Evolutionary conservation across 2,888 invertebrate species (phyloP).

Genomic region (Drosophila diplacantha): DNA sequence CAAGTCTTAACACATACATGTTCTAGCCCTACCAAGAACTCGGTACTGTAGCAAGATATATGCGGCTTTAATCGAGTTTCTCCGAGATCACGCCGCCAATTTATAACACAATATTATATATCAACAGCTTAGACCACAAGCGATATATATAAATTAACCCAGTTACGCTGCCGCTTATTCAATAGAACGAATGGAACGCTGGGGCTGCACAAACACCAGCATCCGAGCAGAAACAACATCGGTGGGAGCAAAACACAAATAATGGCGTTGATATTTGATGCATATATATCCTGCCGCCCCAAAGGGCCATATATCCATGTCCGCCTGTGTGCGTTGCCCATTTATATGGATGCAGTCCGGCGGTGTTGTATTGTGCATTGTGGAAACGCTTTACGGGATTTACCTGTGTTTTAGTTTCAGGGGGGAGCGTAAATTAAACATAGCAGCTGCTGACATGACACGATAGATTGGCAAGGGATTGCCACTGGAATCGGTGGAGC

Average conservation of each 20-base stretch:
- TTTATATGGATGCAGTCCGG: slow-evolving; percentile 52
- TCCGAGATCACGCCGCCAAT: slow-evolving; percentile 14
- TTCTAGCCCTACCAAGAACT: neutral
- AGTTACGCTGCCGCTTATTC: slow-evolving; percentile 54
- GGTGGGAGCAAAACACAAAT: slow-evolving; percentile 50
- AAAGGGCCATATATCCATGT: slow-evolving; percentile 25
- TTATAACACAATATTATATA: slow-evolving; percentile 34
- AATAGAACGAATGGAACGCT: slow-evolving; percentile 33
- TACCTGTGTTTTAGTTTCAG: slow-evolving; percentile 55
- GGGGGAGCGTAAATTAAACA: slow-evolving; percentile 62
- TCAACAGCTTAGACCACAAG: slow-evolving; percentile 38
- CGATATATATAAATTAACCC: slow-evolving; percentile 50
- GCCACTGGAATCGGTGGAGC: slow-evolving; percentile 12
- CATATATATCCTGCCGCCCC: slow-evolving; percentile 37
- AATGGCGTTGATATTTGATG: slow-evolving; percentile 61
- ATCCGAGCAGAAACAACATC: slow-evolving; percentile 12
- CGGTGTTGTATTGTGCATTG: slow-evolving; percentile 45
- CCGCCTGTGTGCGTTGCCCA: slow-evolving; percentile 34
- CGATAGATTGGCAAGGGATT: slow-evolving; percentile 52
- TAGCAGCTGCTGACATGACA: slow-evolving; percentile 64
- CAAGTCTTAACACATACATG: neutral
- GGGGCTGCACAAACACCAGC: slow-evolving; percentile 19
- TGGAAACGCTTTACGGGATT: slow-evolving; percentile 57
- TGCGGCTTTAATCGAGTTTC: slow-evolving; percentile 1
- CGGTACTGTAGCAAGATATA: neutral